Conservation (phyloP, 2,797 vertebrate species). For the Dromococcyx pavoninus region DNA sequence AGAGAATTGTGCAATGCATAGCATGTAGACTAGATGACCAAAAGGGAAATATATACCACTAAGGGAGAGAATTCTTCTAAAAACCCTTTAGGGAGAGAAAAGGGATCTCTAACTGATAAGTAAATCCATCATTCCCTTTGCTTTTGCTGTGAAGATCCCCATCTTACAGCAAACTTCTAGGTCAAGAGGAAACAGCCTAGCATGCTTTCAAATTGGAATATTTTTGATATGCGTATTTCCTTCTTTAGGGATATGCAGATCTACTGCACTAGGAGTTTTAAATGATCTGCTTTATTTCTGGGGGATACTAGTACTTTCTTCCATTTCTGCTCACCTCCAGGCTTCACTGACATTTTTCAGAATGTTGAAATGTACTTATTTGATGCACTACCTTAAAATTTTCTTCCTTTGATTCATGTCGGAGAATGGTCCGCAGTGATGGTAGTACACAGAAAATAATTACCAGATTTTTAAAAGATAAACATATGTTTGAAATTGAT, state of each 20-base stretch:
- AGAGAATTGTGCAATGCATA: background rate
- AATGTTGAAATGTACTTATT: background rate
- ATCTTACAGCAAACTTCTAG: background rate
- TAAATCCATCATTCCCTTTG: background rate
- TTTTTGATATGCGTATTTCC: background rate
- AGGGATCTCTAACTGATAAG: background rate
- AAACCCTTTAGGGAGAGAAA: background rate
- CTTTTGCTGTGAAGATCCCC: background rate
- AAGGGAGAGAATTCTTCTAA: background rate
- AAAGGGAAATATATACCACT: background rate
- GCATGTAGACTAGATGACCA: background rate
- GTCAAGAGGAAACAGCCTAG: background rate
- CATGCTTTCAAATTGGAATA: background rate
- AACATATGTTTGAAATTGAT: background rate
- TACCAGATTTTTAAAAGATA: constrained; percentile 1
- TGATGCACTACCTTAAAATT: background rate
- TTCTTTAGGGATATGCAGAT: background rate
- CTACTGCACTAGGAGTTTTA: background rate
- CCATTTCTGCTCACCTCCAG: background rate
- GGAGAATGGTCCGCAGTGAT: background rate
- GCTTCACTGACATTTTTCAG: background rate
- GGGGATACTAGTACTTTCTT: background rate
- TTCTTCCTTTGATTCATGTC: background rate
- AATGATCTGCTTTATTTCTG: background rate
- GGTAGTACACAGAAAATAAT: background rate